Base-by-base conservation (phyloP, 2,888 invertebrate genomes). In the Ommatoiulus sabulosus region DNA sequence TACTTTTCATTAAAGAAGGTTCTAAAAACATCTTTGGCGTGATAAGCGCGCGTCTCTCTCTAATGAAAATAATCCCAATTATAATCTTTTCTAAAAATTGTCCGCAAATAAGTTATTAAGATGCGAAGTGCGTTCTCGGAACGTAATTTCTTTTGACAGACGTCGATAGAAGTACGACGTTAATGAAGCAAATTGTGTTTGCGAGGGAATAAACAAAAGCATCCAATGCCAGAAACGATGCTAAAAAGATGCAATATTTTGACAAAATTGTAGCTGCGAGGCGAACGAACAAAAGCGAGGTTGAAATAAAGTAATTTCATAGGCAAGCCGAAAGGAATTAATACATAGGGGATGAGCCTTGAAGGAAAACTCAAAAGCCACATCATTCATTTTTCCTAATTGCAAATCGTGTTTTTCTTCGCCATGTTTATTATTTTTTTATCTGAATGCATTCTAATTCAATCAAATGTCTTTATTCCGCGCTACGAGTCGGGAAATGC, bases 121-220 rank as follows among this genome's bases (percentile, higher is more conserved):
- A 72, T 72, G 72, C 24, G 24, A 4, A 24, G 72, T 72, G 72
- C 72, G 24, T 72, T 72, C 72, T 24, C 8, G 20, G 72, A 24
- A 72, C 24, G 72, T 72, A 72, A 72, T 72, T 72, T 72, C 72
- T 20, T 72, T 72, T 72, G 72, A 72, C 72, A 72, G n/a, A 72
- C 72, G 72, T 72, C 72, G 8, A 72, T 72, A 24, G 10, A 72
- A 72, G 72, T n/a, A 72, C 24, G 24, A 72, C 72, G 24, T 72
- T 72, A 72, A 72, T 72, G 24, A 72, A 72, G 72, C 72, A 72
- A 72, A 72, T 72, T 72, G 72, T 72, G n/a, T 72, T 72, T 72
- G 10, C 72, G 3, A 17, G 24, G 72, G n/a, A 72, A 72, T 72
- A 72, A 72, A 24, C 24, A 72, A 72, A 72, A 24, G 72, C 72